Percentiles rank a stretch among this genome's conserved stretches.
Evolutionary conservation across 2,888 invertebrate genomes (phyloP).

Genomic region (Andrena praecox): DNA sequence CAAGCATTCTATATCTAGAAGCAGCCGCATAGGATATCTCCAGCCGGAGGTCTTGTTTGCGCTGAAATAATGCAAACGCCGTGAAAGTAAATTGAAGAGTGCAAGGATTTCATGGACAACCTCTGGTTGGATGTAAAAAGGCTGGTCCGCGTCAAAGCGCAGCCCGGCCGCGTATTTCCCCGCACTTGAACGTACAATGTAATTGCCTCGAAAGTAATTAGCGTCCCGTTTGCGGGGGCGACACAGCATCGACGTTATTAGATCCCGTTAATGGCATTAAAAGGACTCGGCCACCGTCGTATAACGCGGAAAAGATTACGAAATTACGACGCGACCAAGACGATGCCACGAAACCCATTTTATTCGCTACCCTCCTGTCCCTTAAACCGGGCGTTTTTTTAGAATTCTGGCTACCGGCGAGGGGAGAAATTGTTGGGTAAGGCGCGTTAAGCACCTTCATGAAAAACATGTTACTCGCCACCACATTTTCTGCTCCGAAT

Average conservation of each 20-base stretch:
- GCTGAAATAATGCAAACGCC: neutral
- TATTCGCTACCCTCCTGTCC: neutral
- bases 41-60: too few species aligned
- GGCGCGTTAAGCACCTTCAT: too few species aligned
- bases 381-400: neutral
- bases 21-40: too few species aligned
- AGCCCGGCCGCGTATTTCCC: conserved; percentile 5
- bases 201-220: conserved; percentile 60
- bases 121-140: conserved; percentile 10
- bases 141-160: conserved; percentile 32
- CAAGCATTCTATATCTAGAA: too few species aligned
- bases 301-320: conserved; percentile 39
- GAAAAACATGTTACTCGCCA: too few species aligned
- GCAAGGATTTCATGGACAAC: neutral
- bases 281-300: conserved; percentile 7
- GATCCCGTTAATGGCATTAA: conserved; percentile 51
- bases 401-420: too few species aligned
- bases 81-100: neutral
- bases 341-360: neutral
- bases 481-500: too few species aligned
- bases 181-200: conserved; percentile 41
- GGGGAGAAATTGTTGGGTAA: too few species aligned
- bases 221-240: conserved; percentile 18
- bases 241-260: conserved; percentile 53
- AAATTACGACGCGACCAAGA: conserved; percentile 20